Conservation (phyloP, 1,140 invertebrate genomes). For the Lepidostoma basale region DNA sequence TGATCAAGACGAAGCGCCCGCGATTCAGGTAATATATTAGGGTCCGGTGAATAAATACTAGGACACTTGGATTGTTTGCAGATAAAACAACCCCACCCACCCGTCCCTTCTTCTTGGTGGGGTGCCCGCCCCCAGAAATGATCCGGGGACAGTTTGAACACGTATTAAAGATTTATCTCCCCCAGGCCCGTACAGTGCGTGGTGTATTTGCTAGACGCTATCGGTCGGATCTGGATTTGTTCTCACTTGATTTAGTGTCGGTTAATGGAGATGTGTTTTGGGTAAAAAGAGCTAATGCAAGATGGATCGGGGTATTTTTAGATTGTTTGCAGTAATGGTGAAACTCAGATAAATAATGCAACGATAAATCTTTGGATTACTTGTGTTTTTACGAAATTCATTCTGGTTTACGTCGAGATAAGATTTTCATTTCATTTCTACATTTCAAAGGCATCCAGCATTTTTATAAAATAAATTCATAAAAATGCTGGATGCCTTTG, state of each 20-base stretch:
- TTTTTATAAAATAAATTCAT: no score
- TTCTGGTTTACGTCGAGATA: no score
- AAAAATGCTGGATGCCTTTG: no score
- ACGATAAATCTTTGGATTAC: no score
- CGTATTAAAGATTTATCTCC: slow-evolving; percentile 29
- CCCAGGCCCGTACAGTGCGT: slow-evolving; percentile 18
- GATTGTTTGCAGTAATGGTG: no score
- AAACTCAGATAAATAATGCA: no score
- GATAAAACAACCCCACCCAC: not conserved
- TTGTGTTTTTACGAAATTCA: no score
- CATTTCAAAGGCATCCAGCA: no score
- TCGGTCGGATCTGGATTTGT: slow-evolving; percentile 27
- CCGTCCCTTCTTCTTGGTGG: not conserved
- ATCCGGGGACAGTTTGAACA: slow-evolving; percentile 32
- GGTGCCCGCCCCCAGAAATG: not conserved
- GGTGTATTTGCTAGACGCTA: no score
- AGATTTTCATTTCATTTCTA: no score
- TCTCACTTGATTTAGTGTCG: slow-evolving; percentile 34
- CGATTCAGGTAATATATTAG: not conserved
- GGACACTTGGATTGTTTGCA: slow-evolving; percentile 17
- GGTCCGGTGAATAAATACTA: slow-evolving; percentile 1
- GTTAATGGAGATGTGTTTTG: slow-evolving; percentile 19
- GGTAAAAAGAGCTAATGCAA: not conserved
- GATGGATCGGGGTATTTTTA: no score
- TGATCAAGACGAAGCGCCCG: not conserved